Percentiles rank a stretch among this genome's conserved stretches.
Conservation (phyloP, 2,113 vertebrate genomes). For the Corythornis madagascariensis region DNA sequence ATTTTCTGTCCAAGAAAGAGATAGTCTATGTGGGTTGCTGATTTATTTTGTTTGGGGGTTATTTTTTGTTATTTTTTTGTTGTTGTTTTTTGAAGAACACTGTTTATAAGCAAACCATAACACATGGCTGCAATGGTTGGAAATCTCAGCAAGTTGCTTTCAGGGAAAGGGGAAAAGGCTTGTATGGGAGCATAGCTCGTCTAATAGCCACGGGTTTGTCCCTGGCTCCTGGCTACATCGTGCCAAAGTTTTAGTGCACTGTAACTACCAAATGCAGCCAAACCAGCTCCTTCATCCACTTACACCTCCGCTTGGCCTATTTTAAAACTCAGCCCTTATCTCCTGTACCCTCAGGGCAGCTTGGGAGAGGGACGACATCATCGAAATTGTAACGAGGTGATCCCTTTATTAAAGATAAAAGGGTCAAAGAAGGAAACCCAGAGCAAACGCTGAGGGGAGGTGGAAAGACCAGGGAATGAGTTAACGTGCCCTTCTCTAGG, state of each 20-base stretch:
- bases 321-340: constrained; percentile 54
- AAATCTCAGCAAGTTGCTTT: constrained; percentile 37
- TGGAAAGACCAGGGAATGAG: not conserved
- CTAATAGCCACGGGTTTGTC: not conserved
- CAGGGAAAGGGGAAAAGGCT: not conserved
- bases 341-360: constrained; percentile 50
- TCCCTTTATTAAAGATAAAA: constrained; percentile 4
- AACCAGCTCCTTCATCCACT: constrained; percentile 34
- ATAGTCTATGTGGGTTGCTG: not conserved
- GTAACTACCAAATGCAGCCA: constrained; percentile 27
- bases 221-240: not conserved
- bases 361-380: not conserved
- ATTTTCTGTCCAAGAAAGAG: not conserved
- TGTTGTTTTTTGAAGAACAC: not conserved
- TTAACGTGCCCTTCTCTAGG: not conserved
- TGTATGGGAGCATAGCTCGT: not conserved
- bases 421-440: not conserved
- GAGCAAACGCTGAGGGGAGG: not conserved
- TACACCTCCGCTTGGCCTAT: not conserved
- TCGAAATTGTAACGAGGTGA: not conserved
- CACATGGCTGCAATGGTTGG: not conserved
- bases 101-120: not conserved
- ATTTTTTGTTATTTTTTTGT: not conserved
- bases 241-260: constrained; percentile 52
- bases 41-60: not conserved